Base-by-base conservation (phyloP, 2,113 vertebrate genomes). In the Ciconia boyciana region DNA sequence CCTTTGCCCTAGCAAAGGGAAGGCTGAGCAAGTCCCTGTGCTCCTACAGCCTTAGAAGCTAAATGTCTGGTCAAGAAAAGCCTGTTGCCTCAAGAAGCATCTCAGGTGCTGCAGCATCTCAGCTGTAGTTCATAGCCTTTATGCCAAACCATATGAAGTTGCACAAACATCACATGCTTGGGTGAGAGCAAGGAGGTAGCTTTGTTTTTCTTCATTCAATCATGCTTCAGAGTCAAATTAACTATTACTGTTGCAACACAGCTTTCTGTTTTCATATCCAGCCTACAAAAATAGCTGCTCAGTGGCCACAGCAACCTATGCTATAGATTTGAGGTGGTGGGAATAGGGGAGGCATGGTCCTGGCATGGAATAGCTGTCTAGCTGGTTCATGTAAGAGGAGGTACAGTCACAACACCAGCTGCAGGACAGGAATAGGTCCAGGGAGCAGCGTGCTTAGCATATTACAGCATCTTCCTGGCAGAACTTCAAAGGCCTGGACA, bases 361-460 rank as follows among this genome's bases (percentile, higher is more conserved):
- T 82, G 57, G 39, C 65, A 55, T 1, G 34, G 79, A 68, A 34
- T 9, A 85, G 44, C 11, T 62, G 36, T 16, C 79, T 68, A 88
- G 31, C 26, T 32, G 49, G 49, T 29, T 70, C 26, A 14, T 1
- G 3, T 32, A 21, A 43, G 26, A 51, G 46, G 39, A 87, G 72
- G 70, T 82, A 82, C 57, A 85, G 78, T 61, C 92, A 76, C 62
- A 43, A n/a, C 62, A 83, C 32, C 90, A 93, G 83, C 78, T 77
- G 82, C 88, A 92, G 66, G 82, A 93, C 95, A 95, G 87, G 87
- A 95, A 89, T 10, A 95, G 89, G 89, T 69, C 7, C 43, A 48
- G 82, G 76, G 55, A 93, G 46, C 78, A 90, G 55, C 18, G 0
- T 36, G 69, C n/a, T 74, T 31, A 25, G 51, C 34, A 24, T 49